These are phyloP conservation scores for Meteorus cinctellus DNA, from an alignment of 2,888 invertebrate species.

Conservation along the genomic window DNA sequence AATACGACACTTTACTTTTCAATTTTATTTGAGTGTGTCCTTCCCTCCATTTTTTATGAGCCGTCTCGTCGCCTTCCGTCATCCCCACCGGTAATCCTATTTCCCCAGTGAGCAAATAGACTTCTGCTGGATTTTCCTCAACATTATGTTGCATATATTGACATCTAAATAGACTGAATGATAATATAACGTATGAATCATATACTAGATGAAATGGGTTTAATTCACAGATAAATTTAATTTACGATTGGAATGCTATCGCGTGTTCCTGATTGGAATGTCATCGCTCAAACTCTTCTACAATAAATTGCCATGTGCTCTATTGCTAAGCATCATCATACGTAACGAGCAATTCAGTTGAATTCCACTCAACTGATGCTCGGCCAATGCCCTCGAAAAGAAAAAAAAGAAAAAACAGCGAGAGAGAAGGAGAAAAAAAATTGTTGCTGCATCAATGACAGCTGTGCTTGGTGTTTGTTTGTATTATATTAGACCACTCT, in stretches of 20 bases:
- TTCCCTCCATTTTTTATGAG: conserved; percentile 11
- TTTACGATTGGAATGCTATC: neutral
- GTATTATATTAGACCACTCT: neutral
- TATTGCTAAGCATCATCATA: conserved; percentile 10
- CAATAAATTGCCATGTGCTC: neutral
- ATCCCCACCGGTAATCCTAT: conserved; percentile 1
- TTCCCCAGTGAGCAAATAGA: neutral
- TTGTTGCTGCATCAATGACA: conserved; percentile 12
- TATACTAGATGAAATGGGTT: neutral
- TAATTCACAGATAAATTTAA: neutral
- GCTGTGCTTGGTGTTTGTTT: neutral
- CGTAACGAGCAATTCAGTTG: neutral
- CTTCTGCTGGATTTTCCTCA: neutral
- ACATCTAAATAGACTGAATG: neutral
- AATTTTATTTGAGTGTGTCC: conserved; percentile 6
- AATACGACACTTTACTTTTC: neutral
- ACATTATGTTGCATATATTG: neutral
- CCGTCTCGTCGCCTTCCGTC: conserved; percentile 31
- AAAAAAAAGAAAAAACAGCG: neutral
- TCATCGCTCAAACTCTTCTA: neutral
- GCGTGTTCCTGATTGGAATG: neutral
- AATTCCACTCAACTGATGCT: neutral
- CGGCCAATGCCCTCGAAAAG: conserved; percentile 4
- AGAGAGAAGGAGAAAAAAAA: neutral
- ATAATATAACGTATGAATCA: neutral